Evolutionary conservation across 2,888 invertebrate species (phyloP).

Genomic region (Xylocampa areola): DNA sequence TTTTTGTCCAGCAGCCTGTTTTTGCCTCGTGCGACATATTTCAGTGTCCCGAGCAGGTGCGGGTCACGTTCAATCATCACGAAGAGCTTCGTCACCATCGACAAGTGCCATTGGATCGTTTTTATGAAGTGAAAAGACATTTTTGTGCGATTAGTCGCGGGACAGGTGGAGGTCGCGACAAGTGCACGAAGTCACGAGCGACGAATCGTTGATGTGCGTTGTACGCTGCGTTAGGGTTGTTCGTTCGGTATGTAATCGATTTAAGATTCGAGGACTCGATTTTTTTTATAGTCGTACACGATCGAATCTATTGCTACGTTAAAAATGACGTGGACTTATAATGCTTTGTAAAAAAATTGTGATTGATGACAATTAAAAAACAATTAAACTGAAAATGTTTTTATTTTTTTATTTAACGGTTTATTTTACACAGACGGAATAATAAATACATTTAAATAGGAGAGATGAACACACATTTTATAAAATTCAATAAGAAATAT

Average conservation of each 20-base stretch:
- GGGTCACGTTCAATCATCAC: conserved; percentile 70
- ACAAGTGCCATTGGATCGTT: conserved; percentile 65
- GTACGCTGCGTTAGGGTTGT: conserved; percentile 45
- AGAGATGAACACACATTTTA: too few species aligned
- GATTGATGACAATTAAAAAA: too few species aligned
- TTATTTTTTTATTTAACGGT: too few species aligned
- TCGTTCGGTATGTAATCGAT: conserved; percentile 45
- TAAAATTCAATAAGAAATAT: conserved; percentile 1
- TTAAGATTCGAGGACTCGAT: conserved; percentile 45
- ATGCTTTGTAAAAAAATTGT: too few species aligned
- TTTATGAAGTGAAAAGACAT: conserved; percentile 69
- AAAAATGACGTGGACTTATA: too few species aligned
- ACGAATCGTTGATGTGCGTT: conserved; percentile 50
- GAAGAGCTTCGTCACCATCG: conserved; percentile 62
- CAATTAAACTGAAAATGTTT: too few species aligned
- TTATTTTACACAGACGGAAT: too few species aligned
- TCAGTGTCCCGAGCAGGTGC: conserved; percentile 68
- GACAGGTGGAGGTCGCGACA: conserved; percentile 81
- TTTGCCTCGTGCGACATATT: conserved; percentile 66
- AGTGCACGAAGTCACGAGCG: conserved; percentile 71
- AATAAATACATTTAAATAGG: too few species aligned
- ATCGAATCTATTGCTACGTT: too few species aligned
- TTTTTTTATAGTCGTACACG: too few species aligned
- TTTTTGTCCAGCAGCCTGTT: conserved; percentile 58
- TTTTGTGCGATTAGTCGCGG: conserved; percentile 77